Conservation (phyloP, 2,113 vertebrate genomes). For the Hemibates koningsi region DNA sequence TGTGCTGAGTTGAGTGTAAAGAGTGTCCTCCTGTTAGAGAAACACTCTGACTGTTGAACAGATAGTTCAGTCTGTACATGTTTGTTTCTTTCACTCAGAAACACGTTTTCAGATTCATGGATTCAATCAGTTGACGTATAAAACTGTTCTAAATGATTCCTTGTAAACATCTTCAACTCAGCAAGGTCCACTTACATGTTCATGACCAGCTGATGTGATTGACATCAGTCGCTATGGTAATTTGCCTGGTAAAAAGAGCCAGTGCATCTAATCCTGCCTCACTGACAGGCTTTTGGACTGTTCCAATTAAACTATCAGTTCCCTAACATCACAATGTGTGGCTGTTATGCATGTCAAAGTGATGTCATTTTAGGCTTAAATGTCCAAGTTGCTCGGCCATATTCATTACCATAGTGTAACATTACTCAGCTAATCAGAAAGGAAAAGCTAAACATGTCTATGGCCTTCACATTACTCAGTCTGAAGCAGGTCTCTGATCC, state of each 20-base stretch:
- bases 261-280: background rate
- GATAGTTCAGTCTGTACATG: fast-evolving
- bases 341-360: background rate
- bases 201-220: background rate
- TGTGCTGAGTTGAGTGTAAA: background rate
- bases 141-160: background rate
- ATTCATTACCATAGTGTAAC: background rate
- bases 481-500: background rate
- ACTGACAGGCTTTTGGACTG: background rate
- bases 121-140: background rate
- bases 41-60: background rate
- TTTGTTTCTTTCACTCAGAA: background rate
- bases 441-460: background rate
- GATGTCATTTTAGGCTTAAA: background rate
- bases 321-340: background rate
- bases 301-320: background rate
- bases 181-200: background rate
- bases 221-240: background rate
- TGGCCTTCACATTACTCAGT: background rate
- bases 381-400: background rate
- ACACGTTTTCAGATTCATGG: background rate
- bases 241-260: background rate
- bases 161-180: background rate
- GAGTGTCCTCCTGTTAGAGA: background rate
- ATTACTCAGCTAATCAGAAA: background rate